These are phyloP conservation scores for Stenodema calcarata DNA, from an alignment of 2,888 invertebrate species.

Conservation along the genomic window DNA sequence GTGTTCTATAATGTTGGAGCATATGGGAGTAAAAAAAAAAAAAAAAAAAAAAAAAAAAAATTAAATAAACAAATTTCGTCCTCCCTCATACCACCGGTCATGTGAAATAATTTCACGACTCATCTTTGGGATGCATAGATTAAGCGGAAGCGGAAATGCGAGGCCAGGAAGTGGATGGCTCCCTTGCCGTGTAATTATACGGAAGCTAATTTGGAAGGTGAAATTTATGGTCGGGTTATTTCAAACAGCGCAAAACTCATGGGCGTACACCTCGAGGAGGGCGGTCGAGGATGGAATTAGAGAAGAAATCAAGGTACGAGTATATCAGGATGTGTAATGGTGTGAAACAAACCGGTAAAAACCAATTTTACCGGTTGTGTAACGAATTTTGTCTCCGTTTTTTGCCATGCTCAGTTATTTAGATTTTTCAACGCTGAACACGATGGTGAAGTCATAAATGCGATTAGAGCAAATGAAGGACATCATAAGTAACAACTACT, in stretches of 20 bases:
- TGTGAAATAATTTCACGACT: neutral
- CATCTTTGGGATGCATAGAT: neutral
- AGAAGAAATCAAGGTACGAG: neutral
- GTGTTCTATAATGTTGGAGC: no score
- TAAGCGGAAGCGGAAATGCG: neutral
- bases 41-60: neutral
- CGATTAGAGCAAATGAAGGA: no score
- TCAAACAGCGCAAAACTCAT: neutral
- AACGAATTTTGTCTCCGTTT: no score
- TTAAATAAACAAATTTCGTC: neutral
- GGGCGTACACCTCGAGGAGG: neutral
- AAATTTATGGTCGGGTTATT: slow-evolving; percentile 10
- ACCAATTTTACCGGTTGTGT: no score
- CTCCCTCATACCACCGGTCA: neutral
- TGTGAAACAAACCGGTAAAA: no score
- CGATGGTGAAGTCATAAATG: no score
- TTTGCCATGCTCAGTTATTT: no score
- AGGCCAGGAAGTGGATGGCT: neutral
- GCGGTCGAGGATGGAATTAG: neutral
- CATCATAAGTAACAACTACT: no score
- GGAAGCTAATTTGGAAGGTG: slow-evolving; percentile 12
- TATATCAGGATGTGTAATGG: no score
- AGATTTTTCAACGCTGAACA: no score
- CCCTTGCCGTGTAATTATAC: slow-evolving; percentile 17
- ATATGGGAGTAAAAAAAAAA: no score